Base-by-base conservation (phyloP, 2,113 vertebrate genomes). In the Leucosticte australis region DNA sequence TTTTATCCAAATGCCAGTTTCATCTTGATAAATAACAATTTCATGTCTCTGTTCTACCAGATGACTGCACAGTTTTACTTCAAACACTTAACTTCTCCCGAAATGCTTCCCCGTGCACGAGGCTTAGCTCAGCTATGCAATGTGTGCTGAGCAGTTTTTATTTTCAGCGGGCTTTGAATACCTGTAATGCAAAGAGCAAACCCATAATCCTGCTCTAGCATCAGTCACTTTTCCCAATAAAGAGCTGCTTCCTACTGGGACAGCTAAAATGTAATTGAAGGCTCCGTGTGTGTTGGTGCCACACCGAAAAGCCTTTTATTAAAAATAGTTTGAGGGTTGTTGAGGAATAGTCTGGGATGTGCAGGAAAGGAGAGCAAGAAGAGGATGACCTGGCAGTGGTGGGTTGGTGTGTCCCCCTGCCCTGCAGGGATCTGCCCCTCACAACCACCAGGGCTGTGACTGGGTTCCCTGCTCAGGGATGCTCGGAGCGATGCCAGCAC, bases 11-110 rank as follows among this genome's bases (percentile, higher is more conserved):
- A 95, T 71, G 89, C 83, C 9, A 10, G 64, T 74, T 93, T 94
- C 86, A 90, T 95, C 90, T 92, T 92, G 92, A 94, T 92, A 93
- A 96, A 95, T 83, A 89, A 75, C 92, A 83, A 59, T 81, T 90
- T 57, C 88, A 35, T 6, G 64, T 80, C 85, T 93, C 88, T 92
- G 63, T 74, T 94, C 94, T 86, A 41, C 83, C 35, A 59, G 94
- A 80, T 55, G 90, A 71, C 77, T 87, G 5, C 81, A 41, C 0
- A 3, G 65, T 67, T 96, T 87, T 79, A 64, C 78, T 94, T 90
- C 92, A 74, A 91, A 55, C 47, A 22, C 84, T 95, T 86, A 39
- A 71, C 84, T 80, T 63, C 68, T 47, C 57, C 90, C 4, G 24
- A 53, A 88, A 60, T 28, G 55, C 92, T 86, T 93, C 71, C 86